Percentiles rank a stretch among this genome's conserved stretches.
phyloP scores from a whole-genome alignment of 23 tunicate genomes.

The Ascidia mentula region DNA sequence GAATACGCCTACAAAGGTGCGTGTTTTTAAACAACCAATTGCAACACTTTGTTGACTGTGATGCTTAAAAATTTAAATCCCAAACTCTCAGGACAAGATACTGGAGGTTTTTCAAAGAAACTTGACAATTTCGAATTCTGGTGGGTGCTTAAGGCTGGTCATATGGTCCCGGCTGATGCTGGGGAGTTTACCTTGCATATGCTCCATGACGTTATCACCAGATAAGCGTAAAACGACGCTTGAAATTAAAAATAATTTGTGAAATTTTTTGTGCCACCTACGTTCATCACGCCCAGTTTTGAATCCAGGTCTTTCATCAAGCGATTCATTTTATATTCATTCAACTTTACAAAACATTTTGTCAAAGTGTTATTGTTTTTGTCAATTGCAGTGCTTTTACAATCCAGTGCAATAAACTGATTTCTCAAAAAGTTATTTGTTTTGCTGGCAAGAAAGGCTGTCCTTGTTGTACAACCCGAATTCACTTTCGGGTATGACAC shows the following conservation, averaged over 20 bases:
- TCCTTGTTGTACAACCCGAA: no score
- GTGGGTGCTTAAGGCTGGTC: slow-evolving; percentile 74
- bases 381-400: no score
- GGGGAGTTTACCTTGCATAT: slow-evolving; percentile 57
- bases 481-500: no score
- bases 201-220: slow-evolving; percentile 28
- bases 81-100: slow-evolving; percentile 32
- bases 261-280: no score
- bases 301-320: not conserved
- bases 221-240: not conserved
- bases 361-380: no score
- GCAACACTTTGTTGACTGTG: not conserved
- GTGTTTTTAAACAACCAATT: not conserved
- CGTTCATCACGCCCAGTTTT: not conserved
- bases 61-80: not conserved
- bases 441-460: no score
- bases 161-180: slow-evolving; percentile 62
- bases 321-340: no score
- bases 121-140: slow-evolving; percentile 54
- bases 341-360: no score
- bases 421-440: no score
- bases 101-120: slow-evolving; percentile 56
- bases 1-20: slow-evolving; percentile 48
- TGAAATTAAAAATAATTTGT: no score
- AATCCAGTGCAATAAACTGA: no score